Percentiles rank a stretch among this genome's conserved stretches.
phyloP scores from a whole-genome alignment of 2,797 vertebrate genomes.

The Chaetodon trifasciatus region DNA sequence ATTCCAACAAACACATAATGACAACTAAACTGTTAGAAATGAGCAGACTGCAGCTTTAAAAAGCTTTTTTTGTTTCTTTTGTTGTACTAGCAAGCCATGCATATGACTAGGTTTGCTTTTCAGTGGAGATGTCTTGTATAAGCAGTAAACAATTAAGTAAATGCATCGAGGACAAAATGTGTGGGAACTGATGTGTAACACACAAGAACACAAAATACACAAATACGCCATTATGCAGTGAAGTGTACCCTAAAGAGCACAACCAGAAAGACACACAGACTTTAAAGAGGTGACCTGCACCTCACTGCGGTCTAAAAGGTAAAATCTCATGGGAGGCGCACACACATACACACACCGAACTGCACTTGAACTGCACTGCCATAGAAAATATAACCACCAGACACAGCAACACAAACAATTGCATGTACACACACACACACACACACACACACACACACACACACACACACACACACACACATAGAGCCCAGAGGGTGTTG shows the following conservation, averaged over 20 bases:
- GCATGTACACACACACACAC: conserved; percentile 3
- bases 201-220: background rate
- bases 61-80: background rate
- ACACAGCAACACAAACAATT: conserved; percentile 35
- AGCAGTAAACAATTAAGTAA: background rate
- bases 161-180: conserved; percentile 10
- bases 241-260: background rate
- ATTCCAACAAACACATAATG: no score
- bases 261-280: background rate
- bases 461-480: conserved; percentile 4
- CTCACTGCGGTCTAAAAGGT: conserved; percentile 16
- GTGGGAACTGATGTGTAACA: background rate
- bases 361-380: conserved; percentile 17
- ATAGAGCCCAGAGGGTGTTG: conserved; percentile 53
- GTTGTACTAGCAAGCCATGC: background rate
- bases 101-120: background rate
- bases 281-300: conserved; percentile 12
- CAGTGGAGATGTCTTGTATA: background rate
- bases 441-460: conserved; percentile 2
- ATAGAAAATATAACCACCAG: conserved; percentile 24
- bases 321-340: conserved; percentile 14
- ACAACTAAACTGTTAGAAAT: no score
- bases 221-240: background rate
- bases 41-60: background rate
- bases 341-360: background rate